Base-by-base conservation (phyloP, 2,113 vertebrate genomes). In the Mus spicilegus region DNA sequence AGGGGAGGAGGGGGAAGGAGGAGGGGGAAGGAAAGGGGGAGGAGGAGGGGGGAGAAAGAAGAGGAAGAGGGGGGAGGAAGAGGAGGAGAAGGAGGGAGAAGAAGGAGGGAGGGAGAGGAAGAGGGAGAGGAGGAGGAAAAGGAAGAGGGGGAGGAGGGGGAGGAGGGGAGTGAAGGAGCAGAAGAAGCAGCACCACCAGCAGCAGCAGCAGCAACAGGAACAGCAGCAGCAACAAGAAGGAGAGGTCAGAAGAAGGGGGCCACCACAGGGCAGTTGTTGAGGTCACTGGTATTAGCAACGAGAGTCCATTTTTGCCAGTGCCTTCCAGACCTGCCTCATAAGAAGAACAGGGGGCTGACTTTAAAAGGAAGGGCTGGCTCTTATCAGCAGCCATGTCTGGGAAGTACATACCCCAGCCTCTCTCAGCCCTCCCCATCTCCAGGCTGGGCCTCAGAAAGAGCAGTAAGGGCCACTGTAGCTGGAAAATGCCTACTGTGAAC, bases 1-100 rank as follows among this genome's bases (percentile, higher is more conserved):
- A 1, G 30, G 1, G 4, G 11, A 33, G 65, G 30, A 3, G 5
- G 12, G 28, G 16, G 30, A 3, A 10, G 24, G 24, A 1, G 13
- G 13, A 36, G 13, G 5, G 5, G 0, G 67, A 33, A 4, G 11
- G 4, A 9, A 10, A 4, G 5, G 65, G 2, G 13, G 30, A 13
- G 67, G 30, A 16, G 5, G 67, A 16, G 10, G 30, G 12, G 5
- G 11, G 28, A 30, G 11, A 10, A 4, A 1, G 24, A 13, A 11
- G 12, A 13, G 1, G 65, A 30, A 11, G 3, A 12, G 10, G 28
- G 1, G 4, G 28, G 65, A 13, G 9, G 63, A 5, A 3, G 24
- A 28, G 22, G 22, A 63, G 61, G 22, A 22, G 14, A 14, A 12
- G 10, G 28, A 1, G 4, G 28, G 65, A 13, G 9, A 24, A 5